phyloP scores from a whole-genome alignment of 2,113 vertebrate genomes.

The Danionella cerebrum region DNA sequence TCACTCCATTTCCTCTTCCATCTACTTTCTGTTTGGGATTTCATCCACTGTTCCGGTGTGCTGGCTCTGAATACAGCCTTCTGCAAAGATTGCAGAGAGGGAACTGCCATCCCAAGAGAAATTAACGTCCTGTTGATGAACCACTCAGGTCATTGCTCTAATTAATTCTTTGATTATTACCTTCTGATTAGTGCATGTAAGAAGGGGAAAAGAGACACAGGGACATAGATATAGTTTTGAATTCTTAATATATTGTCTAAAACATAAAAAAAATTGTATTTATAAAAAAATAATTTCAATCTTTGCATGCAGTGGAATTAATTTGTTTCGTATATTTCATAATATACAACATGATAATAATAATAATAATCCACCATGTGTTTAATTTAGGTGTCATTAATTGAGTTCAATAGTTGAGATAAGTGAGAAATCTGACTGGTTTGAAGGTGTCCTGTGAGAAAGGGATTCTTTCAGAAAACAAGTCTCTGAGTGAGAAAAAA shows the following conservation, averaged over 20 bases:
- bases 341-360: no score
- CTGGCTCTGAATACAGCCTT: constrained; percentile 18
- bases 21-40: constrained; percentile 8
- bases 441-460: constrained; percentile 41
- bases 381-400: no score
- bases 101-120: constrained; percentile 2
- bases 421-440: no score
- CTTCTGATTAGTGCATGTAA: neutral
- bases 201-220: neutral
- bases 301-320: no score
- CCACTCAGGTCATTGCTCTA: neutral
- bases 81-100: constrained; percentile 21
- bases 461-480: constrained; percentile 36
- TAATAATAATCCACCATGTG: no score
- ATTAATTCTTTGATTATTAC: neutral
- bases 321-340: no score
- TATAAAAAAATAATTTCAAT: no score
- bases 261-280: no score
- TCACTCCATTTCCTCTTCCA: constrained; percentile 24
- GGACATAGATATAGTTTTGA: no score
- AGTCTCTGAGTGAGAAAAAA: neutral
- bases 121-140: constrained; percentile 25
- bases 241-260: no score
- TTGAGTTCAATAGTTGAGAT: no score
- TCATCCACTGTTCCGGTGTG: constrained; percentile 11